These are phyloP conservation scores for Dyspetes luteomarginatus DNA, from an alignment of 2,888 invertebrate genomes.

Conservation along the genomic window DNA sequence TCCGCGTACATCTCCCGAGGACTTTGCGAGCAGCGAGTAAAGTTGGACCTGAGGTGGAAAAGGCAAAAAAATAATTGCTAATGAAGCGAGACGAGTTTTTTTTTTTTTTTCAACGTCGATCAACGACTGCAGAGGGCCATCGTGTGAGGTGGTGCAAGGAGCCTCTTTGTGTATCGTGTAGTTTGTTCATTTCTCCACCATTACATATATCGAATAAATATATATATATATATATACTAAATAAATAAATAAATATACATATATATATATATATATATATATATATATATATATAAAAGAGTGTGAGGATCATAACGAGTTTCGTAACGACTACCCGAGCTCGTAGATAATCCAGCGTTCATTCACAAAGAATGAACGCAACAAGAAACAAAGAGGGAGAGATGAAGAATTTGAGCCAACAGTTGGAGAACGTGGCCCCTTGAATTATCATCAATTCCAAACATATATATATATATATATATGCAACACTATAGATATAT, in stretches of 20 bases:
- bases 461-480: background rate
- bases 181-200: too few species aligned
- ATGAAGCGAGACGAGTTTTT: slow-evolving; percentile 80
- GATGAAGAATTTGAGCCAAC: slow-evolving; percentile 35
- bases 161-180: slow-evolving; percentile 19
- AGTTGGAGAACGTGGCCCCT: slow-evolving; percentile 60
- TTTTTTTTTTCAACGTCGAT: slow-evolving; percentile 54
- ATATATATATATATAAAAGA: slow-evolving; percentile 2
- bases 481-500: background rate
- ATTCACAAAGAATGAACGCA: slow-evolving; percentile 38
- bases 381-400: background rate
- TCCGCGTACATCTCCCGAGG: slow-evolving; percentile 49
- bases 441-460: slow-evolving; percentile 70
- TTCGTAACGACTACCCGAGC: slow-evolving; percentile 45
- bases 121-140: slow-evolving; percentile 41
- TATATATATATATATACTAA: too few species aligned
- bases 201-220: too few species aligned
- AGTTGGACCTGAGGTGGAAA: slow-evolving; percentile 10
- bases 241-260: too few species aligned
- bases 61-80: slow-evolving; percentile 70
- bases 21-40: background rate
- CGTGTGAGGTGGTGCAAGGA: slow-evolving; percentile 33
- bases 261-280: slow-evolving; percentile 10
- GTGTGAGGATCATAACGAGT: slow-evolving; percentile 40
- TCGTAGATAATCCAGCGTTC: slow-evolving; percentile 43